These are phyloP conservation scores for Acrossocheilus fasciatus DNA, from an alignment of 2,797 vertebrate genomes.

Conservation along the genomic window DNA sequence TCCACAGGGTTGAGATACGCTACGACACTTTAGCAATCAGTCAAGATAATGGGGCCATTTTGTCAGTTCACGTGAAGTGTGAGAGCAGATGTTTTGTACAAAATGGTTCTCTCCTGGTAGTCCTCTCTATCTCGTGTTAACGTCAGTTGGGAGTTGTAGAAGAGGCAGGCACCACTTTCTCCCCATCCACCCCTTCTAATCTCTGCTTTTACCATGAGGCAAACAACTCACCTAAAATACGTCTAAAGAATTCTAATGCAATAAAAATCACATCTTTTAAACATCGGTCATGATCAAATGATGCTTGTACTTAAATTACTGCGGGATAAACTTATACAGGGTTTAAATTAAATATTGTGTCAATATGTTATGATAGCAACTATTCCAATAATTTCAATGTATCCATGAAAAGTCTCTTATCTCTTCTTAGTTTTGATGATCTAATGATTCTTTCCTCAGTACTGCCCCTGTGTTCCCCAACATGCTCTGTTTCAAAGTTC, in stretches of 20 bases:
- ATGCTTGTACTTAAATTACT: not conserved
- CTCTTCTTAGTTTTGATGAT: not conserved
- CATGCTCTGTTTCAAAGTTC: not conserved
- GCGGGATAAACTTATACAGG: not conserved
- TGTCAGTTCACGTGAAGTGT: slow-evolving; percentile 7
- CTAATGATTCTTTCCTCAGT: not conserved
- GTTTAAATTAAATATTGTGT: not conserved
- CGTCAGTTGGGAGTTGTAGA: slow-evolving; percentile 50
- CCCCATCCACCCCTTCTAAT: slow-evolving; percentile 40
- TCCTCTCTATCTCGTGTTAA: slow-evolving; percentile 38
- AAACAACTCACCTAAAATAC: slow-evolving; percentile 47
- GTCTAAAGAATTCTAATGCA: slow-evolving; percentile 37
- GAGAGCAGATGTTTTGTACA: slow-evolving; percentile 22
- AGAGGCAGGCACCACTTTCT: slow-evolving; percentile 55
- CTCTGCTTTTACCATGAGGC: slow-evolving; percentile 31
- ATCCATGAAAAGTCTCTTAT: not conserved
- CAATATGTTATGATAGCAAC: not conserved
- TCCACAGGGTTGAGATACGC: not conserved
- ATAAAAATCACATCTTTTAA: not conserved
- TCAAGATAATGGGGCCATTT: slow-evolving; percentile 15
- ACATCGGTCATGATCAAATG: not conserved
- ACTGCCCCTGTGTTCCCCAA: not conserved
- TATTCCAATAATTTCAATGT: slow-evolving; percentile 3
- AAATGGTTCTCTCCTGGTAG: slow-evolving; percentile 28
- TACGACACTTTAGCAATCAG: not conserved